Percentiles rank a stretch among this genome's conserved stretches.
Evolutionary conservation across 2,888 invertebrate genomes (phyloP).

Genomic region (Epinotia nisella): DNA sequence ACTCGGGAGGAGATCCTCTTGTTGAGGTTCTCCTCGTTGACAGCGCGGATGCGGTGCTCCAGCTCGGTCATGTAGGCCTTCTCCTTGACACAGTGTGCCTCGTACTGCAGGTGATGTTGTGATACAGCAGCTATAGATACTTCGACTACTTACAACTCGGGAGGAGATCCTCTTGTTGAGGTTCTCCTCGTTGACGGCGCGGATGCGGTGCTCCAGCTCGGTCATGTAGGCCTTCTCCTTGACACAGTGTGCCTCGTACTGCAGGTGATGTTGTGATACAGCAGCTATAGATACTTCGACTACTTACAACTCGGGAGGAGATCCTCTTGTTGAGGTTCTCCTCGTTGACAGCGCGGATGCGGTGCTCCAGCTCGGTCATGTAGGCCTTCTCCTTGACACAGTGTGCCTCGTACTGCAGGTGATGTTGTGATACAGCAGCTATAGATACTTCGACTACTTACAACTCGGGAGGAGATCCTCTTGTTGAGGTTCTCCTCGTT

Average conservation of each 20-base stretch:
- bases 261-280: conserved; percentile 62
- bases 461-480: conserved; percentile 86
- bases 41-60: conserved; percentile 86
- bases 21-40: conserved; percentile 86
- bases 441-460: conserved; percentile 83
- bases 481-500: conserved; percentile 87
- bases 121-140: conserved; percentile 49
- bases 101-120: conserved; percentile 69
- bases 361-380: conserved; percentile 87
- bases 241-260: no score
- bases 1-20: conserved; percentile 86
- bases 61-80: conserved; percentile 87
- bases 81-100: no score
- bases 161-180: conserved; percentile 86
- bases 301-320: conserved; percentile 86
- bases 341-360: conserved; percentile 87
- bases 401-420: no score
- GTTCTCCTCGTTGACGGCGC: conserved; percentile 86
- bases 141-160: conserved; percentile 87
- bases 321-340: conserved; percentile 87
- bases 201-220: conserved; percentile 86
- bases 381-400: conserved; percentile 88
- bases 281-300: conserved; percentile 71
- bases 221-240: conserved; percentile 89
- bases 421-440: no score